Percentiles rank a stretch among this genome's conserved stretches.
phyloP scores from a whole-genome alignment of 1,140 invertebrate species.

The Cydia splendana region DNA sequence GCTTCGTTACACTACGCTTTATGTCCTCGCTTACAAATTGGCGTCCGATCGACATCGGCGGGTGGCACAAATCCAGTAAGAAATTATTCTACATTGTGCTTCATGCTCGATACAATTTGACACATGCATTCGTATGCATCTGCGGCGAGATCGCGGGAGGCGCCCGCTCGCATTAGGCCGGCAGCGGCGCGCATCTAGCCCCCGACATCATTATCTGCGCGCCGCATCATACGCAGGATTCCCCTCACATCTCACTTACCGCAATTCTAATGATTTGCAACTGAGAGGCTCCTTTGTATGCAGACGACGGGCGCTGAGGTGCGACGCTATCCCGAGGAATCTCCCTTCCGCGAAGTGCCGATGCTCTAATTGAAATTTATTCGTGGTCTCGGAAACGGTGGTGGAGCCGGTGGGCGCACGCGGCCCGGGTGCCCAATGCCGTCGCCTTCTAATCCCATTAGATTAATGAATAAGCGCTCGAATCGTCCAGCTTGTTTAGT shows the following conservation, averaged over 20 bases:
- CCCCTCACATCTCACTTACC: conserved; percentile 71
- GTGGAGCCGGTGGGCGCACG: conserved; percentile 40
- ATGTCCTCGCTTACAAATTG: conserved; percentile 74
- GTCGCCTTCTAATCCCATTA: conserved; percentile 54
- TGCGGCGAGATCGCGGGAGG: conserved; percentile 37
- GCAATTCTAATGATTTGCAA: conserved; percentile 75
- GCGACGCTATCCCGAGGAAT: conserved; percentile 62
- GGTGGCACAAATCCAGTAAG: conserved; percentile 45
- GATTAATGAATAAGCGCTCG: conserved; percentile 65
- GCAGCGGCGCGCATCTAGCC: conserved; percentile 32
- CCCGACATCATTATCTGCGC: conserved; percentile 61
- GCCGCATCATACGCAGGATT: conserved; percentile 60
- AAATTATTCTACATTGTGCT: conserved; percentile 53
- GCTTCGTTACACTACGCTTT: conserved; percentile 70
- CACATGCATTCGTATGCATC: conserved; percentile 38
- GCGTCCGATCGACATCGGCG: conserved; percentile 47
- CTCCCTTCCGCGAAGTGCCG: conserved; percentile 68
- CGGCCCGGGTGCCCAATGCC: conserved; percentile 55
- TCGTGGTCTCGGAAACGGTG: conserved; percentile 42
- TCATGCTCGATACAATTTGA: conserved; percentile 40
- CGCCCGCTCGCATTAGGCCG: conserved; percentile 41
- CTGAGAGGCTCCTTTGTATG: conserved; percentile 73
- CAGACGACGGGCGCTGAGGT: conserved; percentile 54
- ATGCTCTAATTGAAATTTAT: conserved; percentile 77
- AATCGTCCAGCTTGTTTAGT: conserved; percentile 61